These are phyloP conservation scores for Idaea straminata DNA, from an alignment of 2,888 invertebrate species.

Conservation along the genomic window DNA sequence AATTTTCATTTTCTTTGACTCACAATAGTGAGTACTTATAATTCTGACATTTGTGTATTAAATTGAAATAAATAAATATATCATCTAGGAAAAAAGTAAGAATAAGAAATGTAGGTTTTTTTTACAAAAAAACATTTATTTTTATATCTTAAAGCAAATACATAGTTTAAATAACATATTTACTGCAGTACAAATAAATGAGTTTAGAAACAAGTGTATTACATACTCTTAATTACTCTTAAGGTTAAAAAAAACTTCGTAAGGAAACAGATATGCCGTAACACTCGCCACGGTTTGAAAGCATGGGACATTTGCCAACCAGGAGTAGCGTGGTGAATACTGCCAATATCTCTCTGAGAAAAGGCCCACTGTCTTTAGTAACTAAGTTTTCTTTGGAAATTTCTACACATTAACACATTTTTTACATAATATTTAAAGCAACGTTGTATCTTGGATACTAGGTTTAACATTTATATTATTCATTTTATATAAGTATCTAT, in stretches of 20 bases:
- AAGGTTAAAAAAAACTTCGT: background rate
- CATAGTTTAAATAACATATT: constrained; percentile 13
- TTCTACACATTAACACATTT: constrained; percentile 4
- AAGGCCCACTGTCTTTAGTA: background rate
- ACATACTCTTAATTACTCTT: constrained; percentile 2
- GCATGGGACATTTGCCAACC: background rate
- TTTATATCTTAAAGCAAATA: constrained; percentile 22
- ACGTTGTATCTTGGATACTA: constrained; percentile 26
- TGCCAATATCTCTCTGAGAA: background rate
- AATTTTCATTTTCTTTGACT: too few relatives aligned
- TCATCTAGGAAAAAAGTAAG: constrained; percentile 7
- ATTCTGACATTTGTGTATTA: too few relatives aligned
- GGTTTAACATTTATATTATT: constrained; percentile 8
- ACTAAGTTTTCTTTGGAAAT: background rate
- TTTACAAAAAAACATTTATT: constrained; percentile 26
- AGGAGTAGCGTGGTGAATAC: background rate
- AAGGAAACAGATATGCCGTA: background rate
- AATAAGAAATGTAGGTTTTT: constrained; percentile 9
- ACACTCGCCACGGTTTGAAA: background rate
- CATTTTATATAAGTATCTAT: constrained; percentile 8
- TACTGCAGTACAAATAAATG: constrained; percentile 13
- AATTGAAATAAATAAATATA: too few relatives aligned
- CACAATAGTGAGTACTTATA: too few relatives aligned
- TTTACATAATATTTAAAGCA: constrained; percentile 8
- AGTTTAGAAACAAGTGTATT: constrained; percentile 6